Evolutionary conservation across 2,797 vertebrate species (phyloP).

Genomic region (Ibycter americanus): DNA sequence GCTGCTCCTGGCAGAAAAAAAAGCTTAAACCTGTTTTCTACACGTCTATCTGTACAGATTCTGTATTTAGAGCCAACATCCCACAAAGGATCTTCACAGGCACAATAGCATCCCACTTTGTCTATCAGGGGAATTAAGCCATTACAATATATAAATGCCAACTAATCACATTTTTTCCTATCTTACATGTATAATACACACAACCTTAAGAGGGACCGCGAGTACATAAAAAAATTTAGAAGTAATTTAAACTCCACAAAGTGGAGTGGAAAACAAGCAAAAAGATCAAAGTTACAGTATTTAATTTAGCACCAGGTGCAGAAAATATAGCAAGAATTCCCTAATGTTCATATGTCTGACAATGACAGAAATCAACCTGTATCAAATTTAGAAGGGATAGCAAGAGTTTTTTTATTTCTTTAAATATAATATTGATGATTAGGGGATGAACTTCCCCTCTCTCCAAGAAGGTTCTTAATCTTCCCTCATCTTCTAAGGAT

Average conservation of each 20-base stretch:
- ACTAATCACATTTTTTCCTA: neutral
- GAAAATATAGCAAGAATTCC: neutral
- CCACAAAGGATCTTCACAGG: neutral
- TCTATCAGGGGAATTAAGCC: neutral
- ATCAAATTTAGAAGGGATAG: neutral
- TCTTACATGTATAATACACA: neutral
- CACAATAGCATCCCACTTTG: neutral
- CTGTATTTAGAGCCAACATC: neutral
- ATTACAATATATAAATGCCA: neutral
- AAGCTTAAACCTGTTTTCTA: neutral
- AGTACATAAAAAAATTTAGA: neutral
- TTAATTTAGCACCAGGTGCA: neutral
- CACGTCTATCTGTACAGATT: neutral
- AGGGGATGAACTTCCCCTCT: neutral
- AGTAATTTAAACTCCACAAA: neutral
- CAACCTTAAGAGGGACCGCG: fast-evolving
- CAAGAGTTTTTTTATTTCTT: neutral
- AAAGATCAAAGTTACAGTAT: neutral
- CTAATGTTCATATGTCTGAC: neutral
- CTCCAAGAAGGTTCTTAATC: neutral
- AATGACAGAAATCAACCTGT: neutral
- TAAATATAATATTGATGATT: neutral
- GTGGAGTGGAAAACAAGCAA: neutral
- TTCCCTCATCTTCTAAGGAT: neutral
- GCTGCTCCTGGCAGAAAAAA: neutral